Evolutionary conservation across 2,888 invertebrate genomes (phyloP), one percentile per base, ranked within the genome.

Genomic region (Cephonodes hylas): DNA sequence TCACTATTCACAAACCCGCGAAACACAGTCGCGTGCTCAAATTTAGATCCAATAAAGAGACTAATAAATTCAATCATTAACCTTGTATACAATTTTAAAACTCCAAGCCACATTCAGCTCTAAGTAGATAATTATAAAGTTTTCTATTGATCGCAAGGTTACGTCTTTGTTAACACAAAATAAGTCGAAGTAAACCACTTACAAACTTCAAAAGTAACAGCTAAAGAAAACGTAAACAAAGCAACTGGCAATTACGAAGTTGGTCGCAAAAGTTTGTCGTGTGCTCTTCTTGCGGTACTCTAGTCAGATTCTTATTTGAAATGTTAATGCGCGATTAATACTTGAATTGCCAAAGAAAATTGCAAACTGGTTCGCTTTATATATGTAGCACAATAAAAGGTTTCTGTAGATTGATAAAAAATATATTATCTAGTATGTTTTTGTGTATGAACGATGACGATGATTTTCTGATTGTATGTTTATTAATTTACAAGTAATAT

Each of bases 321-420:
- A 61, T 61, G 61, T 61, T 58, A 61, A 61, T 61, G 34, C 58
- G 46, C 42, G 3, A 58, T 61, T 38, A 58, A 46, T 61, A 58
- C 23, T 58, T 46, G 23, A 60, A 1, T 31, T 46, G 34, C 42
- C 25, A 56, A 60, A 60, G 60, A 34, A 38, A 46, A 46, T 46
- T 42, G 57, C 57, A 22, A 46, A 48, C 57, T 31, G 53, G 53
- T 53, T 10, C 20, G 34, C n/a, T n/a, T n/a, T n/a, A 61, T 34
- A 46, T 38, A 46, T 34, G 23, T 58, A 23, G 15, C 44, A 57
- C 60, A 48, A 22, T 22, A 60, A 48, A 34, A 34, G 8, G 46
- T 60, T 60, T n/a, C n/a, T n/a, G n/a, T n/a, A n/a, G n/a, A n/a
- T n/a, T 38, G 31, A 45, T 38, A 25, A 60, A 34, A 45, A 60